A percentile compares a stretch with the other conserved stretches of the same genome.
phyloP scores from a whole-genome alignment of 1,140 invertebrate species.

The Drosophila truncata region DNA sequence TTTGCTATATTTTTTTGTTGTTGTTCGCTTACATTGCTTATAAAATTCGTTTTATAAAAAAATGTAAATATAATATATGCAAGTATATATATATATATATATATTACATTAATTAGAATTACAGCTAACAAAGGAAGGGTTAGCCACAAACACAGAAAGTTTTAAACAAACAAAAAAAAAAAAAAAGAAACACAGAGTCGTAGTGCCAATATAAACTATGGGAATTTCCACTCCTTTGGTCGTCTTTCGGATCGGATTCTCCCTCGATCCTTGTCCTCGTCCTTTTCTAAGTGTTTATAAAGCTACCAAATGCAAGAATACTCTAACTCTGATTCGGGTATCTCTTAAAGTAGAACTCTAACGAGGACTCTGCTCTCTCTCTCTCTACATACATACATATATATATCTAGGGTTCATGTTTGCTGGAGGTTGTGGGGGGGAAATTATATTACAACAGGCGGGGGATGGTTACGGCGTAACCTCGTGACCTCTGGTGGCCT shows the following conservation, averaged over 20 bases:
- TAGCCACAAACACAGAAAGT: conserved; percentile 14
- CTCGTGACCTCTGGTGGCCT: conserved; percentile 15
- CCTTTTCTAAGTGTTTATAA: conserved; percentile 49
- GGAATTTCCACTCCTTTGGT: conserved; percentile 23
- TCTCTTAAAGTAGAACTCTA: conserved; percentile 26
- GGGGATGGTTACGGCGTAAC: not conserved
- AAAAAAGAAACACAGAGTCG: not conserved
- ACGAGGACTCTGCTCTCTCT: conserved; percentile 13
- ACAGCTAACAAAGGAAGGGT: conserved; percentile 7
- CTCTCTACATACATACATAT: not conserved
- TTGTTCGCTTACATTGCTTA: conserved; percentile 27
- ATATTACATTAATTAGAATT: conserved; percentile 19
- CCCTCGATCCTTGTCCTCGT: conserved; percentile 11
- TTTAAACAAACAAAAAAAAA: conserved; percentile 22
- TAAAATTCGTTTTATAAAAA: conserved; percentile 10
- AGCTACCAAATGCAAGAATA: conserved; percentile 76
- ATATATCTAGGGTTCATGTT: conserved; percentile 11
- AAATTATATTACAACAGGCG: conserved; percentile 78
- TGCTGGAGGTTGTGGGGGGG: conserved; percentile 5
- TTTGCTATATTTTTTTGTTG: conserved; percentile 26
- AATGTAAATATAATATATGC: conserved; percentile 26
- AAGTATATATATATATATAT: conserved; percentile 33
- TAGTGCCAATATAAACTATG: conserved; percentile 28
- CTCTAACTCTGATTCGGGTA: conserved; percentile 62
- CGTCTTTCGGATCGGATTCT: conserved; percentile 4